Conservation (phyloP, 1,140 invertebrate species). For the Adelges cooleyi region DNA sequence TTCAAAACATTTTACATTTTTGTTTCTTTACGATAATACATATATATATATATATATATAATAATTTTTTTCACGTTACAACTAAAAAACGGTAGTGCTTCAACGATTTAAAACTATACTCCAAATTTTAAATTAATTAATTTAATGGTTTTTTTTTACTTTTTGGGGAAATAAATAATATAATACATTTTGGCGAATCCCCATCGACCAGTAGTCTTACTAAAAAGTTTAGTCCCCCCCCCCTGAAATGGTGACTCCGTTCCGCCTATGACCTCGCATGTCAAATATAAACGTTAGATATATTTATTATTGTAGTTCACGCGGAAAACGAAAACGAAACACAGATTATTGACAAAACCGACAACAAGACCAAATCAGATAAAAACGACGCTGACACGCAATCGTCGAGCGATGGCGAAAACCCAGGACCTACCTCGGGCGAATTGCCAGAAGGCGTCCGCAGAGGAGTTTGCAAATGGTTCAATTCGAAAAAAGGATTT, state of each 20-base stretch:
- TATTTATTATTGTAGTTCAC: not conserved
- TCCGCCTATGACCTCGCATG: no score
- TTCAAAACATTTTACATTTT: no score
- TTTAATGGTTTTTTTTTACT: not conserved
- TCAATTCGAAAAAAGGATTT: conserved; percentile 85
- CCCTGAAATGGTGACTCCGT: no score
- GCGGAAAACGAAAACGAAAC: not conserved
- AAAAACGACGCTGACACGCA: conserved; percentile 29
- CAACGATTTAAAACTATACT: no score
- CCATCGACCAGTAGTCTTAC: not conserved
- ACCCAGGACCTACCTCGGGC: conserved; percentile 30
- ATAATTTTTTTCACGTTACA: no score
- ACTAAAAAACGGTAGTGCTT: no score
- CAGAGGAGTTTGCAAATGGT: conserved; percentile 80
- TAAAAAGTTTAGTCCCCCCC: not conserved
- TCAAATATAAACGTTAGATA: no score
- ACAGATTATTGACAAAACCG: not conserved
- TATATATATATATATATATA: no score
- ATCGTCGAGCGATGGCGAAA: conserved; percentile 23
- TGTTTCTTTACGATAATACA: no score
- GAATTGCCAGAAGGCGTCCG: conserved; percentile 38
- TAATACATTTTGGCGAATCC: not conserved
- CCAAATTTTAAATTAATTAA: not conserved
- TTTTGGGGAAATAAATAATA: not conserved
- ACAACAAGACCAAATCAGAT: not conserved